These are phyloP conservation scores for Albula goreensis DNA, from an alignment of 2,113 vertebrate genomes.

Conservation along the genomic window DNA sequence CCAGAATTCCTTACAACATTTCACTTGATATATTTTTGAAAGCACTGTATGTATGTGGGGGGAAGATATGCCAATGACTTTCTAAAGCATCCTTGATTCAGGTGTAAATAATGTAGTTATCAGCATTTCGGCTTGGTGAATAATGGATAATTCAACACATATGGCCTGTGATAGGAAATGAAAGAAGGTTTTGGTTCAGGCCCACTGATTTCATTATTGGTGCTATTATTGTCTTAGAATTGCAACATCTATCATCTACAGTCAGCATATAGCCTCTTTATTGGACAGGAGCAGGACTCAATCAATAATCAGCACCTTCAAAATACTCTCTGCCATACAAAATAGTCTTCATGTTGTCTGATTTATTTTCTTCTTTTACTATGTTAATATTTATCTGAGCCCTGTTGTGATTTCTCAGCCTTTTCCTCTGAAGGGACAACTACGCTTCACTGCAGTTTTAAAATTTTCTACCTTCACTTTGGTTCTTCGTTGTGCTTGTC, in stretches of 20 bases:
- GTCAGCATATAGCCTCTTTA: constrained; percentile 61
- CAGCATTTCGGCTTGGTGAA: constrained; percentile 66
- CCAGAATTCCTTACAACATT: no score
- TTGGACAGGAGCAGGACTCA: constrained; percentile 59
- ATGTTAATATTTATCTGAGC: not conserved
- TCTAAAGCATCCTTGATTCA: constrained; percentile 71
- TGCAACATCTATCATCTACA: constrained; percentile 73
- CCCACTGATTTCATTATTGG: constrained; percentile 77
- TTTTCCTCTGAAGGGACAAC: not conserved
- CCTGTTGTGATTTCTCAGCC: not conserved
- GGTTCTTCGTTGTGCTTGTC: not conserved
- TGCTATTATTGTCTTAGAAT: constrained; percentile 76
- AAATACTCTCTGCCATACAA: not conserved
- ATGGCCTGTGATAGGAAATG: constrained; percentile 70
- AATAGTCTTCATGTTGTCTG: not conserved
- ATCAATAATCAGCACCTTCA: constrained; percentile 51
- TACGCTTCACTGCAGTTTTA: not conserved
- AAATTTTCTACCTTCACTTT: not conserved
- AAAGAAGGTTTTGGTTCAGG: constrained; percentile 75
- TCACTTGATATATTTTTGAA: constrained; percentile 67
- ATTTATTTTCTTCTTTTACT: not conserved
- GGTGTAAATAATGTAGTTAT: constrained; percentile 73
- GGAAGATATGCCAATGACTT: constrained; percentile 47
- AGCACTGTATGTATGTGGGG: constrained; percentile 65
- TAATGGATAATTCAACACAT: constrained; percentile 70